These are phyloP conservation scores for Notamacropus eugenii DNA, from an alignment of 2,797 vertebrate genomes.

Conservation along the genomic window DNA sequence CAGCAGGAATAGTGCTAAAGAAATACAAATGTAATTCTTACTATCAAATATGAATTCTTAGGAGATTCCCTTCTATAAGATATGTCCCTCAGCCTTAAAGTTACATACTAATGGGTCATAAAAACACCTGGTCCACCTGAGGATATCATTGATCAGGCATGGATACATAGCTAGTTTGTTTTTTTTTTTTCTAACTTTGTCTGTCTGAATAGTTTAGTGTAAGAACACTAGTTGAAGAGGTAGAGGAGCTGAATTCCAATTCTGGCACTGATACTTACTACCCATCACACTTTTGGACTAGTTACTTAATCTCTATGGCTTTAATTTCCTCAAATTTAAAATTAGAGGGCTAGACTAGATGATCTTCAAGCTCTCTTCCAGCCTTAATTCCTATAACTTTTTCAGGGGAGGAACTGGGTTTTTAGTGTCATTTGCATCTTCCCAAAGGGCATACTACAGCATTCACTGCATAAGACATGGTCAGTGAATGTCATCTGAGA, in stretches of 20 bases:
- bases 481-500: neutral
- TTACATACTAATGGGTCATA: neutral
- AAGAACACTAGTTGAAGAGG: neutral
- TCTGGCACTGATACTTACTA: neutral
- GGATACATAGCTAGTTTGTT: neutral
- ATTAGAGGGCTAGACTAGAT: neutral
- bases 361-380: neutral
- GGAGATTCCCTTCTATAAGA: slow-evolving; percentile 11
- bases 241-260: neutral
- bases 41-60: slow-evolving; percentile 27
- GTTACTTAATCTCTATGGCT: neutral
- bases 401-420: neutral
- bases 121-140: slow-evolving; percentile 27
- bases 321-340: neutral
- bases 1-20: slow-evolving; percentile 37
- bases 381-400: neutral
- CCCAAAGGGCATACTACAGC: neutral
- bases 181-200: neutral
- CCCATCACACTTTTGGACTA: neutral
- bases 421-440: neutral
- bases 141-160: neutral
- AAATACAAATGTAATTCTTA: slow-evolving; percentile 12
- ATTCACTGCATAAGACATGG: neutral
- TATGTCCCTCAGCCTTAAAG: slow-evolving; percentile 36
- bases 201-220: neutral